Conservation (phyloP, 2,797 vertebrate species). For the Danio aesculapii region DNA sequence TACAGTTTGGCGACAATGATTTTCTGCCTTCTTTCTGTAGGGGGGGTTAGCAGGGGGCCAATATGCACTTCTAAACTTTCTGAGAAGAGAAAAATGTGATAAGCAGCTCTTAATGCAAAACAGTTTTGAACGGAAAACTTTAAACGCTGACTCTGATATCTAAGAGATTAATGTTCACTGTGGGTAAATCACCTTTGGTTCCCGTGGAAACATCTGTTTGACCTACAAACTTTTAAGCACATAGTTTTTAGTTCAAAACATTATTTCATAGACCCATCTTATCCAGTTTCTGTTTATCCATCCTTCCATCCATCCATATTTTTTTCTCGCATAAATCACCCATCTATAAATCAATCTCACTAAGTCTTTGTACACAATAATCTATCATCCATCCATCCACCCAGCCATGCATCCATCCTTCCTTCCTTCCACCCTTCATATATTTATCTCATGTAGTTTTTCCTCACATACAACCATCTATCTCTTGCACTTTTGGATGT, state of each 20-base stretch:
- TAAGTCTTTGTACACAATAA: background rate
- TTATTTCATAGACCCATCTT: background rate
- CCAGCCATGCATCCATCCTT: background rate
- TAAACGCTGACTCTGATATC: constrained; percentile 37
- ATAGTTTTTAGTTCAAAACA: background rate
- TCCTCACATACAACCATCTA: background rate
- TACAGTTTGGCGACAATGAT: constrained; percentile 55
- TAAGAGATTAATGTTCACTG: constrained; percentile 1
- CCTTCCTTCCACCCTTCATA: too few species aligned
- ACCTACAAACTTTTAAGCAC: constrained; percentile 2
- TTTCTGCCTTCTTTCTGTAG: constrained; percentile 47
- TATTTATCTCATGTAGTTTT: background rate
- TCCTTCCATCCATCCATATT: background rate
- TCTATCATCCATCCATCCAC: background rate
- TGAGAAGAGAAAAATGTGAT: constrained; percentile 46
- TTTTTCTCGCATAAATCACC: background rate
- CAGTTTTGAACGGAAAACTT: constrained; percentile 36
- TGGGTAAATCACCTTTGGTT: constrained; percentile 7
- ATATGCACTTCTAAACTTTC: constrained; percentile 45
- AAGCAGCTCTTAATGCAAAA: constrained; percentile 27
- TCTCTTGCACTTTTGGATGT: too few species aligned
- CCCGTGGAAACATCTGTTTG: constrained; percentile 12
- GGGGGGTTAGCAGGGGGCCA: constrained; percentile 41
- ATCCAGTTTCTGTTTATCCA: background rate
- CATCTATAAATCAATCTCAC: background rate